A percentile compares a stretch with the other conserved stretches of the same genome.
These are phyloP conservation scores for Nemurella pictetii DNA, from an alignment of 2,888 invertebrate genomes.

Conservation along the genomic window DNA sequence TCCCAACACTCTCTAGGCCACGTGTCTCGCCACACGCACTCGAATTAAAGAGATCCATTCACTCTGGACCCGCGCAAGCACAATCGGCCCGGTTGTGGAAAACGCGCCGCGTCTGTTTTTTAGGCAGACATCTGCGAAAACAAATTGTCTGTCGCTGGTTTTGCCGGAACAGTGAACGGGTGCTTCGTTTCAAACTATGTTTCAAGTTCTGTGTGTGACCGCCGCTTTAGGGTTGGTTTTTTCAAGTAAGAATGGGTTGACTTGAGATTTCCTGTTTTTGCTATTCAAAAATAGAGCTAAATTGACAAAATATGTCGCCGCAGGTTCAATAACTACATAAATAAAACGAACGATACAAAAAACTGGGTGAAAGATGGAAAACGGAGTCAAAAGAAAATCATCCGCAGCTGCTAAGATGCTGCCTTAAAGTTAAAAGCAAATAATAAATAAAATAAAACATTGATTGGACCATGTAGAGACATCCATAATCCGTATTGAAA, in stretches of 20 bases:
- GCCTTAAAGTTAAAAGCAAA: no score
- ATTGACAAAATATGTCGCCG: neutral
- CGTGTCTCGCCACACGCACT: no score
- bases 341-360: no score
- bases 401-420: no score
- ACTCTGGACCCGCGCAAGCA: neutral
- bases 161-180: neutral
- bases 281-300: neutral
- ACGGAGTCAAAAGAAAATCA: no score
- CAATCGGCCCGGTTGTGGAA: neutral
- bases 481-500: no score
- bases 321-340: neutral
- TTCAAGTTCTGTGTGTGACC: neutral
- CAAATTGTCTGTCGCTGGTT: neutral
- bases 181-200: neutral
- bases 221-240: no score
- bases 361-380: no score
- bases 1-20: neutral
- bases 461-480: no score
- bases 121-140: neutral
- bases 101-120: neutral
- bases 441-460: no score
- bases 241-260: neutral
- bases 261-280: neutral
- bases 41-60: neutral